Conservation (phyloP, 2,888 invertebrate genomes). For the Tetranychus truncatus region DNA sequence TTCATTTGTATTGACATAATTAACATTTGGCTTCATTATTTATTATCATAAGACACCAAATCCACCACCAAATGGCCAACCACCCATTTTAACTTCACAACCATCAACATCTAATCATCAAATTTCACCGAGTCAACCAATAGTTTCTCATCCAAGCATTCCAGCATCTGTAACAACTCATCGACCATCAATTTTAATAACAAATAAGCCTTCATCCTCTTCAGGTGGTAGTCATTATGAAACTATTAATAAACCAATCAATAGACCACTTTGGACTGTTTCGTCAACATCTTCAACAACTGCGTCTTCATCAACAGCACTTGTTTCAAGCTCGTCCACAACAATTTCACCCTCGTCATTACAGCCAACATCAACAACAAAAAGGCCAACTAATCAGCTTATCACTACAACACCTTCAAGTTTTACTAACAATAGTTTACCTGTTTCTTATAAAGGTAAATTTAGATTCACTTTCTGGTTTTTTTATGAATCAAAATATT, state of each 20-base stretch:
- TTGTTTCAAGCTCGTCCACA: not conserved
- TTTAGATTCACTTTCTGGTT: not conserved
- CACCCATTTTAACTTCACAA: not conserved
- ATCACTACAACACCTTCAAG: not conserved
- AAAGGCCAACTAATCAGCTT: not conserved
- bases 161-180: not conserved
- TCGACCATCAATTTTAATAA: slow-evolving; percentile 7
- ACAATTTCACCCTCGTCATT: slow-evolving; percentile 18
- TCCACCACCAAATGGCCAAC: not conserved
- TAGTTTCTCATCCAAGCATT: not conserved
- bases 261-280: not conserved
- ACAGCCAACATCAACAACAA: slow-evolving; percentile 14
- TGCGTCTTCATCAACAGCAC: not conserved
- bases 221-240: not conserved
- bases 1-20: not conserved
- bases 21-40: too few relatives aligned
- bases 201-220: slow-evolving; percentile 4
- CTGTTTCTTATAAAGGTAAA: not conserved
- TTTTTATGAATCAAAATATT: not conserved
- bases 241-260: not conserved
- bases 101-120: slow-evolving; percentile 2
- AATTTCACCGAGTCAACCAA: not conserved
- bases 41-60: not conserved
- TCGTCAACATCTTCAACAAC: not conserved
- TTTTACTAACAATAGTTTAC: not conserved